Evolutionary conservation across 2,113 vertebrate genomes (phyloP).

Genomic region (Cyphomyrus plagiostoma): DNA sequence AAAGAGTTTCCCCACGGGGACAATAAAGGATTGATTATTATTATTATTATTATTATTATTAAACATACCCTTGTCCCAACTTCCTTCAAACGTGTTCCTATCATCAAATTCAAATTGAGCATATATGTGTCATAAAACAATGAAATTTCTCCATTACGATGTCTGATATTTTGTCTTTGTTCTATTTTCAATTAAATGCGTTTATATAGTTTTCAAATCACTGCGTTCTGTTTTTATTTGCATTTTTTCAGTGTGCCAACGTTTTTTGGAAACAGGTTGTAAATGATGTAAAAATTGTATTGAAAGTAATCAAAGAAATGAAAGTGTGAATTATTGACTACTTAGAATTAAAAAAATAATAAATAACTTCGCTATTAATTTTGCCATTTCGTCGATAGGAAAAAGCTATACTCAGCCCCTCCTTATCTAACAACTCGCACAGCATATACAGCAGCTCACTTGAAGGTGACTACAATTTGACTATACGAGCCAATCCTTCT

Average conservation of each 20-base stretch:
- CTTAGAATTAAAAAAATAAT: not conserved
- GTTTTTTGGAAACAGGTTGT: not conserved
- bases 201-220: not conserved
- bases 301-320: not conserved
- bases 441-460: not conserved
- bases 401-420: not conserved
- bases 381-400: not conserved
- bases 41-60: no score
- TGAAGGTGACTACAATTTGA: not conserved
- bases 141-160: not conserved
- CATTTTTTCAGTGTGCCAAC: not conserved
- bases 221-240: not conserved
- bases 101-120: no score
- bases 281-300: not conserved
- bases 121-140: no score
- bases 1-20: no score
- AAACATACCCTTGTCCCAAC: no score
- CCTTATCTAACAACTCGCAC: not conserved
- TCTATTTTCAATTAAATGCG: not conserved
- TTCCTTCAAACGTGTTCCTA: no score
- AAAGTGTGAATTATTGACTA: not conserved
- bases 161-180: not conserved
- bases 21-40: no score
- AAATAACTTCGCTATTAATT: not conserved
- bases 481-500: not conserved